Evolutionary conservation across 2,113 vertebrate species (phyloP).

Genomic region (Cavia aperea): DNA sequence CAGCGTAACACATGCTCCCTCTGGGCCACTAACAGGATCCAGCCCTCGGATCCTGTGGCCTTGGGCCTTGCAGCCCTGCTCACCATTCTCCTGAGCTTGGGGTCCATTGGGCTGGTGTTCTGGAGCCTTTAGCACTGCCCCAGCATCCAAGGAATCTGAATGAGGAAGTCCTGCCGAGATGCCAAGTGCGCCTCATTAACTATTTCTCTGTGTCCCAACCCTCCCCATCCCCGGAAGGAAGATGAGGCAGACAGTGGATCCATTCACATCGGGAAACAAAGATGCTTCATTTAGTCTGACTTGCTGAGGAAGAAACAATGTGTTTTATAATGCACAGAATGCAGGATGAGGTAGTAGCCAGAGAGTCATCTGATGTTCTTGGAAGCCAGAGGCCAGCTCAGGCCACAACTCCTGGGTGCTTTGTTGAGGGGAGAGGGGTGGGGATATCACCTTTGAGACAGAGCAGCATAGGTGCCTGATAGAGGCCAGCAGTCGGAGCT

Average conservation of each 20-base stretch:
- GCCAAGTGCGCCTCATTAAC: background rate
- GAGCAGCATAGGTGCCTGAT: accelerated
- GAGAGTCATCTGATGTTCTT: background rate
- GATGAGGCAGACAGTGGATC: background rate
- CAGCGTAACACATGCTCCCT: accelerated
- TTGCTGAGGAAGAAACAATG: background rate
- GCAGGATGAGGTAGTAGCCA: background rate
- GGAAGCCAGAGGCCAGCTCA: background rate
- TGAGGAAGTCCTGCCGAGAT: background rate
- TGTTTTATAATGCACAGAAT: background rate
- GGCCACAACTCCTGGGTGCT: background rate
- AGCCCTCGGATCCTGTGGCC: accelerated
- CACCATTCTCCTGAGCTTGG: slow-evolving; percentile 40
- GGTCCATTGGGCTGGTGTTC: background rate
- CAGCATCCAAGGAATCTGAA: background rate
- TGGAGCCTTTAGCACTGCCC: background rate
- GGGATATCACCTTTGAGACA: background rate
- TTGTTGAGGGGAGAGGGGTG: accelerated
- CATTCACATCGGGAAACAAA: slow-evolving; percentile 46
- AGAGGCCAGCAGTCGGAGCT: background rate
- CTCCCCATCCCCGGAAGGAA: background rate
- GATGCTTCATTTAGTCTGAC: background rate
- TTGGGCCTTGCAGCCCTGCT: background rate
- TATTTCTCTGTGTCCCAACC: no score
- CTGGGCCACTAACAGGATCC: accelerated